phyloP scores from a whole-genome alignment of 1,140 invertebrate species.

The Telenomus remus region DNA sequence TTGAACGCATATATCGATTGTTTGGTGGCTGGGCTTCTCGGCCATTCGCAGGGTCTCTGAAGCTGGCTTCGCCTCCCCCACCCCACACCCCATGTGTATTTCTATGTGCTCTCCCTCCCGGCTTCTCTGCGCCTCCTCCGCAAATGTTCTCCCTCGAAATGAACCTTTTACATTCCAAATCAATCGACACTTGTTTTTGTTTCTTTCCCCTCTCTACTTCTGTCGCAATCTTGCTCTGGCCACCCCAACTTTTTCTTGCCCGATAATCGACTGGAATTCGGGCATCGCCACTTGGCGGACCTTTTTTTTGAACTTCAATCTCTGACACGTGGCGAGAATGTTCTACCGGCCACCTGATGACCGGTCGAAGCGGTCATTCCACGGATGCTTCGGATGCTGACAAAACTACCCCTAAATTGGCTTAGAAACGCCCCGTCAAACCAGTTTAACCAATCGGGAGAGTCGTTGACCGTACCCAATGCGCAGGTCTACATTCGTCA shows the following conservation, averaged over 20 bases:
- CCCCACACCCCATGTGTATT: conserved; percentile 38
- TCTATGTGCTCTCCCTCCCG: conserved; percentile 49
- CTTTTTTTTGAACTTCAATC: too few relatives aligned
- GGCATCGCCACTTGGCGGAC: too few relatives aligned
- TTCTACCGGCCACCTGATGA: conserved; percentile 31
- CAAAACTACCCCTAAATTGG: conserved; percentile 73
- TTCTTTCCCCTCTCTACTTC: too few relatives aligned
- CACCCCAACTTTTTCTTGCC: too few relatives aligned
- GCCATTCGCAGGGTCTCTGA: conserved; percentile 70
- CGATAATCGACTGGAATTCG: too few relatives aligned
- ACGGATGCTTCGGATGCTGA: conserved; percentile 39
- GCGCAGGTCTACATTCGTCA: conserved; percentile 68
- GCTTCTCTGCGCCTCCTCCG: conserved; percentile 25
- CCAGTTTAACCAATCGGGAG: conserved; percentile 67
- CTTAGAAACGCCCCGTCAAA: conserved; percentile 73
- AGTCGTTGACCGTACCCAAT: conserved; percentile 63
- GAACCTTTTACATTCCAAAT: conserved; percentile 31
- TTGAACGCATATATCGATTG: conserved; percentile 78
- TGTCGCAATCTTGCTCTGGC: too few relatives aligned
- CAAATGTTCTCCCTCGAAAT: conserved; percentile 18
- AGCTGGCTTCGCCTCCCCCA: conserved; percentile 42
- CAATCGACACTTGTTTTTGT: conserved; percentile 12
- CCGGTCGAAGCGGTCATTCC: conserved; percentile 35
- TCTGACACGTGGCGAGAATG: conserved; percentile 27
- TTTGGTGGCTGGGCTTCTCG: conserved; percentile 75